Evolutionary conservation across 1,140 invertebrate genomes (phyloP), one percentile per base, ranked within the genome.

Genomic region (Camponotus floridanus): DNA sequence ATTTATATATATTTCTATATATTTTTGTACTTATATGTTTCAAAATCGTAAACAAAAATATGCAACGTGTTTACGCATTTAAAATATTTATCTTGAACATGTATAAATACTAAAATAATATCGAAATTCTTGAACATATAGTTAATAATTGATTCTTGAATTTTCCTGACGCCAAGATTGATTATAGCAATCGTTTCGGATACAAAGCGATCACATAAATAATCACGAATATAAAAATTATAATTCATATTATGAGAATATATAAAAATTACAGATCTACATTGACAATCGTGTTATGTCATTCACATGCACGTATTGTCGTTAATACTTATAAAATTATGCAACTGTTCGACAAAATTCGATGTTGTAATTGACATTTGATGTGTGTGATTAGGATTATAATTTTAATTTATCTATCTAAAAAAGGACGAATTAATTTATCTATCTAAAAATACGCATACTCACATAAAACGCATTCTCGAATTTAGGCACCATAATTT

Each of bases 201-300:
- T 21, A 71, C 36, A 39, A 71, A 80, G 39, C 21, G 11, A 57
- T 67, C 39, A 67, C 36, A 67, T 70, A 80, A 70, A 70, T 70
- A 80, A 80, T 71, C 13, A 57, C 21, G 15, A 71, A 80, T 70
- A 67, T 76, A 45, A 64, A 78, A 64, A 65, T 64, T 78, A 64
- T 5, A n/a, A 21, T 65, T 18, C 61, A 67, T 68, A 67, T 51
- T 70, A 42, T 55, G 51, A 18, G 15, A 51, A 80, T 42, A 57
- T 78, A 36, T 65, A 59, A 71, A 81, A 81, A 81, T 70, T 42
- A 15, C 13, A 13, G 26, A 18, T 68, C 7, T 71, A 57, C 39
- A 13, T 55, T 5, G n/a, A 9, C 13, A 26, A 81, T 9, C 4
- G 33, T 45, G 13, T 7, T 13, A 5, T 39, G n/a, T 81, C 11